phyloP scores from a whole-genome alignment of 2,113 vertebrate species.

The Cinclus mexicanus region DNA sequence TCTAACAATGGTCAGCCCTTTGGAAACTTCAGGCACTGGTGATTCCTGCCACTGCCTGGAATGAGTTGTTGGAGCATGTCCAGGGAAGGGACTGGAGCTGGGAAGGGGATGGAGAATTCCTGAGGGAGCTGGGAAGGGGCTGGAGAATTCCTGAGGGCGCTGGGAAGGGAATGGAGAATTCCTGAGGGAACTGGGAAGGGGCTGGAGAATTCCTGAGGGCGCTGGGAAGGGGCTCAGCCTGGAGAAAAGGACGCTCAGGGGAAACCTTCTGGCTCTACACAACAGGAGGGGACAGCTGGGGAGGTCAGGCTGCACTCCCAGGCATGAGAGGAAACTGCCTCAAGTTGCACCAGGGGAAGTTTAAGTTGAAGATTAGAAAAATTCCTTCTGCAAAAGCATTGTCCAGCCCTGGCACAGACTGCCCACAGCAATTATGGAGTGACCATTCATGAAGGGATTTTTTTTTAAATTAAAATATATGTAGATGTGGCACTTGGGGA shows the following conservation, averaged over 20 bases:
- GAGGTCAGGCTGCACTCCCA: rapidly evolving
- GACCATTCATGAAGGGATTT: neutral
- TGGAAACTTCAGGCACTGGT: neutral
- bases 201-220: neutral
- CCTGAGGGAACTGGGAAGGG: neutral
- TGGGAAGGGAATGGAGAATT: too few relatives aligned
- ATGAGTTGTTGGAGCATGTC: neutral
- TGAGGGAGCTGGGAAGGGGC: neutral
- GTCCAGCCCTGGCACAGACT: neutral
- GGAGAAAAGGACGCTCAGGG: neutral
- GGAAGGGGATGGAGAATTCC: neutral
- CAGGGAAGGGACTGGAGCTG: neutral
- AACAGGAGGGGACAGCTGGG: rapidly evolving
- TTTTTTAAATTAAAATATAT: neutral
- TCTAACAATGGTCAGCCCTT: neutral
- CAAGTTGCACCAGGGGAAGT: neutral
- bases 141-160: neutral
- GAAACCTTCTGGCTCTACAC: neutral
- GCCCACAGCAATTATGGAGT: neutral
- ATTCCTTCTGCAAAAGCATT: neutral
- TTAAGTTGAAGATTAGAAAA: neutral
- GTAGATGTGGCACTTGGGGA: neutral
- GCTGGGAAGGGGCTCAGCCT: neutral
- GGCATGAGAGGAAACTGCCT: neutral
- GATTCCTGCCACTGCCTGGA: neutral